Base-by-base conservation (phyloP, 2,797 vertebrate genomes). In the Periparus ater region DNA sequence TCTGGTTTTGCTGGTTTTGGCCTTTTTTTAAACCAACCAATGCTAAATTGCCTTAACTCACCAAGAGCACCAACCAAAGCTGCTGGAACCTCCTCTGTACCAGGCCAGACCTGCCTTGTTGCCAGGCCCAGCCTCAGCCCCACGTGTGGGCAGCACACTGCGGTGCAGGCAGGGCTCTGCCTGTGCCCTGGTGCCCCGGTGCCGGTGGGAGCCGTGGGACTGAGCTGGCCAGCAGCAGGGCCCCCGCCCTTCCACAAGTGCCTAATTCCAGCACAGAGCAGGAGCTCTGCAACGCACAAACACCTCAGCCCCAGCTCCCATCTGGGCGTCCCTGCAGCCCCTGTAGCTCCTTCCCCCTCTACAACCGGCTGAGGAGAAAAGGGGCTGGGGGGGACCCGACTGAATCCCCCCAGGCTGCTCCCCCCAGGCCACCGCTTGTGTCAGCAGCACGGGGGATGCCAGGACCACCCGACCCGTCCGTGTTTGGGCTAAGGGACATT, bases 21-120 rank as follows among this genome's bases (percentile, higher is more conserved):
- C 76, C 78, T 75, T 71, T 82, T 89, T 29, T 7, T 1, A 48
- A 89, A 91, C 83, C 90, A 94, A 74, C 94, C 7, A 60, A 89
- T 67, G 80, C 36, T 58, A 62, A 91, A 72, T 51, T 96, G 96
- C 96, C 95, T 95, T 96, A 96, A 96, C 47, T 94, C 88, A 63
- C 53, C 80, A 34, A 61, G 70, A 93, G 80, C 86, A 92, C 83
- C 85, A 60, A 96, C 85, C 93, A 95, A 96, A 96, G 95, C 91
- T 81, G 79, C 93, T 85, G n/a, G 32, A 89, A 62, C 27, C 30
- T 18, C 58, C 66, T 36, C 63, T 34, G 51, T 19, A 42, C 44
- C 0, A 0, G 40, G 58, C 30, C 84, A 67, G 65, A 38, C 9
- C 44, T 3, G 34, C 23, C 48, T 45, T 10, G 11, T 7, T 29